A percentile compares a stretch with the other conserved stretches of the same genome.
Conservation (phyloP, 2,888 invertebrate species). For the Nasonovia ribisnigri region DNA sequence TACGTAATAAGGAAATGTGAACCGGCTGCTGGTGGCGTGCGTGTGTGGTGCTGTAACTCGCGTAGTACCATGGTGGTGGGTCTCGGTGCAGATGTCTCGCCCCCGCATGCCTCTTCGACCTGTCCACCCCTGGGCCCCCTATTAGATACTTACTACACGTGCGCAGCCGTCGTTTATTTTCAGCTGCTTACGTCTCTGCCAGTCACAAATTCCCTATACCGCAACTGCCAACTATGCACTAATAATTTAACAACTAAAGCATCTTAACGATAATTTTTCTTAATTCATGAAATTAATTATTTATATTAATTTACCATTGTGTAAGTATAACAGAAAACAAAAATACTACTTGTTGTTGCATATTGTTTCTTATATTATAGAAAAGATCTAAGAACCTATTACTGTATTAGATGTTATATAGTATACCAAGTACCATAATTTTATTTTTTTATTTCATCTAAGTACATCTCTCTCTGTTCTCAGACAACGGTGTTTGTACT, state of each 20-base stretch:
- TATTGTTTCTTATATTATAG: background rate
- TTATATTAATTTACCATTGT: too few relatives aligned
- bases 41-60: background rate
- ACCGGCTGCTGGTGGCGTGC: slow-evolving; percentile 26
- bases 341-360: background rate
- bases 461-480: background rate
- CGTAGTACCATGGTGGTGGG: background rate
- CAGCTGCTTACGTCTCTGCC: slow-evolving; percentile 36
- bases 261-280: background rate
- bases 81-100: slow-evolving; percentile 36
- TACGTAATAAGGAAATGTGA: slow-evolving; percentile 21
- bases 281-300: background rate
- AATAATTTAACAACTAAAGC: background rate
- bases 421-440: background rate
- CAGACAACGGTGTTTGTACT: background rate
- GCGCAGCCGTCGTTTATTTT: slow-evolving; percentile 44
- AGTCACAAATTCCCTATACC: background rate
- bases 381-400: background rate
- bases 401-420: background rate
- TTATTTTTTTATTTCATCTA: background rate
- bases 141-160: background rate
- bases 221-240: background rate
- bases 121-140: background rate
- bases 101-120: slow-evolving; percentile 23
- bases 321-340: background rate